phyloP scores from a whole-genome alignment of 2,888 invertebrate species.

The Allophyes oxyacanthae region DNA sequence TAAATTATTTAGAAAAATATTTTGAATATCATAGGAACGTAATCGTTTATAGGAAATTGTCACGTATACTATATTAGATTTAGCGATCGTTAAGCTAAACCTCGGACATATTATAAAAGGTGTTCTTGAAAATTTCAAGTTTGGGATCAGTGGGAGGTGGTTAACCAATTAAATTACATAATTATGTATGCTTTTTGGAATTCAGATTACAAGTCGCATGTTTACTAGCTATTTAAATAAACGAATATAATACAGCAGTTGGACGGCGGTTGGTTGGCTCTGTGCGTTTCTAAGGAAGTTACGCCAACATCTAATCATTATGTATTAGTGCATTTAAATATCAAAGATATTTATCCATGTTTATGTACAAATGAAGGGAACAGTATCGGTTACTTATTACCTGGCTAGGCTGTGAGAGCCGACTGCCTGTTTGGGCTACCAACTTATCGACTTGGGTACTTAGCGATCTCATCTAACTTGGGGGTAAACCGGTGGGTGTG shows the following conservation, averaged over 20 bases:
- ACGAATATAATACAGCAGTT: slow-evolving; percentile 54
- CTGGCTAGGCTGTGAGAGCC: slow-evolving; percentile 11
- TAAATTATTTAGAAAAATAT: slow-evolving; percentile 58
- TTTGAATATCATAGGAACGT: slow-evolving; percentile 43
- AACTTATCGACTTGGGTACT: slow-evolving; percentile 1
- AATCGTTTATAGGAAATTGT: slow-evolving; percentile 56
- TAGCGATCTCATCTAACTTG: too few species aligned
- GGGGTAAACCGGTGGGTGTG: too few species aligned
- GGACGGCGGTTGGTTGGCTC: slow-evolving; percentile 51
- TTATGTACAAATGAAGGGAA: slow-evolving; percentile 35
- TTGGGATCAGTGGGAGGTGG: slow-evolving; percentile 52
- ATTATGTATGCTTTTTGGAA: slow-evolving; percentile 26
- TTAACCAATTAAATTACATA: slow-evolving; percentile 53
- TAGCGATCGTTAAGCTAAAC: slow-evolving; percentile 1
- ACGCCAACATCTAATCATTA: slow-evolving; percentile 41
- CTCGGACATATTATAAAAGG: slow-evolving; percentile 8
- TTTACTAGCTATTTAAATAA: slow-evolving; percentile 47
- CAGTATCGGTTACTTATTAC: slow-evolving; percentile 29
- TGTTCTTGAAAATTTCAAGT: slow-evolving; percentile 46
- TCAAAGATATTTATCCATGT: slow-evolving; percentile 46
- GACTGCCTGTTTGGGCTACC: slow-evolving; percentile 2
- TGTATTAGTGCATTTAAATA: slow-evolving; percentile 48
- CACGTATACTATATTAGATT: slow-evolving; percentile 28
- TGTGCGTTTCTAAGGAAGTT: slow-evolving; percentile 45
- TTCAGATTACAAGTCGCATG: slow-evolving; percentile 48